phyloP scores from a whole-genome alignment of 2,113 vertebrate genomes.

The Epinephelus lanceolatus region DNA sequence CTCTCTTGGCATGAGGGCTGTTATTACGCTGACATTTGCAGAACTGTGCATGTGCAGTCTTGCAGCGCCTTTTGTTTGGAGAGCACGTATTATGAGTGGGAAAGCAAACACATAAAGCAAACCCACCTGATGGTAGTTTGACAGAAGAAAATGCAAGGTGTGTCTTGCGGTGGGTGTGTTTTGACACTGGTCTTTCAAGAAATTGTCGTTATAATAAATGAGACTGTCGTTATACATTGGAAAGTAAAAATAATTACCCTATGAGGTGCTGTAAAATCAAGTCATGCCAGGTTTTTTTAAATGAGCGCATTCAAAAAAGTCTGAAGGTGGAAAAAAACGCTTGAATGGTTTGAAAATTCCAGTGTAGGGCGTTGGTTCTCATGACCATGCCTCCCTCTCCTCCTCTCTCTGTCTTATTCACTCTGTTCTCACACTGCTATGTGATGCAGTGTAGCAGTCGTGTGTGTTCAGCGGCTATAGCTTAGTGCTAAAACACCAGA shows the following conservation, averaged over 20 bases:
- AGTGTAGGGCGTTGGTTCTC: constrained; percentile 55
- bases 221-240: background rate
- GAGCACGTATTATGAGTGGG: background rate
- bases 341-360: constrained; percentile 42
- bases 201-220: constrained; percentile 1
- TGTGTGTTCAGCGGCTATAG: background rate
- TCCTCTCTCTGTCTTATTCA: background rate
- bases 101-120: background rate
- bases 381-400: constrained; percentile 7
- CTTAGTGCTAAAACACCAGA: constrained; percentile 54
- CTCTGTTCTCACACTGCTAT: constrained; percentile 5
- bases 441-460: background rate
- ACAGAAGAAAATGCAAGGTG: constrained; percentile 27
- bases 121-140: constrained; percentile 19
- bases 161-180: constrained; percentile 39
- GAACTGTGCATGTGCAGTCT: constrained; percentile 50
- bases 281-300: background rate
- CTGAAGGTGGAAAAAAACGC: background rate
- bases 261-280: background rate
- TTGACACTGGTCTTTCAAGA: background rate
- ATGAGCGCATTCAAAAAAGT: background rate
- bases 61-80: constrained; percentile 28
- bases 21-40: background rate
- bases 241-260: background rate
- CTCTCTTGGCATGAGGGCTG: background rate